Evolutionary conservation across 2,113 vertebrate genomes (phyloP).

Genomic region (Sylvietta virens): DNA sequence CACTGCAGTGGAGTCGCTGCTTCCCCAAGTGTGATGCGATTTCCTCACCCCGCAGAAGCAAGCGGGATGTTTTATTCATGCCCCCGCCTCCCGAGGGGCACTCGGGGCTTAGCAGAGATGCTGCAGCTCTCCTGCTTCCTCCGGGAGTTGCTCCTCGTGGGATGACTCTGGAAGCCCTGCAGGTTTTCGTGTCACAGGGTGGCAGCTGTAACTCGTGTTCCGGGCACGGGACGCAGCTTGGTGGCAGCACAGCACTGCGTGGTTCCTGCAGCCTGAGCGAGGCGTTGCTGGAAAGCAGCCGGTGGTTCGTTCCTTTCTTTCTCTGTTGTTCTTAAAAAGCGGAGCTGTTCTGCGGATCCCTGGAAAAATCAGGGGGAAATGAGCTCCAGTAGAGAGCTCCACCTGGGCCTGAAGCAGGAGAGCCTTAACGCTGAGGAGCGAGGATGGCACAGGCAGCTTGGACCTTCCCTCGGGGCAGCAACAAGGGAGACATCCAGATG

Average conservation of each 20-base stretch:
- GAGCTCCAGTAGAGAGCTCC: background rate
- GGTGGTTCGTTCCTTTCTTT: background rate
- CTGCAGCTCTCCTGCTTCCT: background rate
- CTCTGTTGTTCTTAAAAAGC: background rate
- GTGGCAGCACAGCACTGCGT: background rate
- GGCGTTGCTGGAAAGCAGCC: background rate
- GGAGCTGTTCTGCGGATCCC: background rate
- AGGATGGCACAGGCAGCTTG: background rate
- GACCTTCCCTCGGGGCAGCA: background rate
- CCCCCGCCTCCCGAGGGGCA: background rate
- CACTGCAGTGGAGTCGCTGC: accelerated
- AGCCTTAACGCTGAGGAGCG: background rate
- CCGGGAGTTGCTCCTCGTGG: accelerated
- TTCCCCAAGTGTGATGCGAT: accelerated
- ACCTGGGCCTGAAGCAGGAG: background rate
- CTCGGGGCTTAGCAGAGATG: accelerated
- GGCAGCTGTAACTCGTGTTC: accelerated
- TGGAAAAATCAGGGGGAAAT: background rate
- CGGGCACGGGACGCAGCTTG: background rate
- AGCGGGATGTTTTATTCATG: accelerated
- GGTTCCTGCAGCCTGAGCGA: accelerated
- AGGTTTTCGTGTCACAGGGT: accelerated
- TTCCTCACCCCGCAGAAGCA: background rate
- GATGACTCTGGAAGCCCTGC: accelerated
- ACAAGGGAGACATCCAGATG: background rate